Evolutionary conservation across 64 coral and sea anemone species (phyloP).

Genomic region (Anthopleura sola): DNA sequence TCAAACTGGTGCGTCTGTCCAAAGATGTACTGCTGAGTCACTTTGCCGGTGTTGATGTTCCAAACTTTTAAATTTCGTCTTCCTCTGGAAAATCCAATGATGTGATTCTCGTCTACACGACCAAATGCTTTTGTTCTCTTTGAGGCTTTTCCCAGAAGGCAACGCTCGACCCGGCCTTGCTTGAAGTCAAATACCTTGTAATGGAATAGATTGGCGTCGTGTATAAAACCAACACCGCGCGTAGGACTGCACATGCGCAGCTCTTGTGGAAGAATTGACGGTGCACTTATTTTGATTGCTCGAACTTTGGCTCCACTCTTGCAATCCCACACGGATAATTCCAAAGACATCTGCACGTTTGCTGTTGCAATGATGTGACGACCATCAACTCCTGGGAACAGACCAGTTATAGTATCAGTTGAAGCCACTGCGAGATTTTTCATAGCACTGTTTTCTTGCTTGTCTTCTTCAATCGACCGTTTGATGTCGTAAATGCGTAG

Average conservation of each 20-base stretch:
- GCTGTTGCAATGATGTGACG: constrained; percentile 58
- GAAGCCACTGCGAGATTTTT: not conserved
- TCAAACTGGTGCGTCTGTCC: constrained; percentile 72
- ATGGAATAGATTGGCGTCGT: constrained; percentile 63
- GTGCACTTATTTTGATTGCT: not conserved
- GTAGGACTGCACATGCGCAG: constrained; percentile 49
- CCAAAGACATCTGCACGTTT: constrained; percentile 35
- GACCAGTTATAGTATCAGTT: constrained; percentile 22
- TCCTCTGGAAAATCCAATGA: constrained; percentile 50
- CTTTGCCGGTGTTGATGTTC: constrained; percentile 69
- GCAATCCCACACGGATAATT: constrained; percentile 56
- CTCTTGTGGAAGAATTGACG: constrained; percentile 14
- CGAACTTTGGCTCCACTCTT: constrained; percentile 43
- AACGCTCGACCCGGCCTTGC: not conserved
- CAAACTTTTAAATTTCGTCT: constrained; percentile 61
- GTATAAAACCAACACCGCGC: constrained; percentile 80
- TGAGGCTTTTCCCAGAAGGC: constrained; percentile 37
- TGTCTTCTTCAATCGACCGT: constrained; percentile 72
- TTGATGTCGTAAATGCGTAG: constrained; percentile 65
- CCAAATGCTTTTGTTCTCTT: constrained; percentile 64
- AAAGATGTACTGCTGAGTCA: constrained; percentile 40
- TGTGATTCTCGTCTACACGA: constrained; percentile 58
- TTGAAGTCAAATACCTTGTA: too few relatives aligned
- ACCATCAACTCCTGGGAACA: constrained; percentile 39
- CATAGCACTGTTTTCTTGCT: constrained; percentile 13